Evolutionary conservation across 1,140 invertebrate species (phyloP).

Genomic region (Bombus waltoni): DNA sequence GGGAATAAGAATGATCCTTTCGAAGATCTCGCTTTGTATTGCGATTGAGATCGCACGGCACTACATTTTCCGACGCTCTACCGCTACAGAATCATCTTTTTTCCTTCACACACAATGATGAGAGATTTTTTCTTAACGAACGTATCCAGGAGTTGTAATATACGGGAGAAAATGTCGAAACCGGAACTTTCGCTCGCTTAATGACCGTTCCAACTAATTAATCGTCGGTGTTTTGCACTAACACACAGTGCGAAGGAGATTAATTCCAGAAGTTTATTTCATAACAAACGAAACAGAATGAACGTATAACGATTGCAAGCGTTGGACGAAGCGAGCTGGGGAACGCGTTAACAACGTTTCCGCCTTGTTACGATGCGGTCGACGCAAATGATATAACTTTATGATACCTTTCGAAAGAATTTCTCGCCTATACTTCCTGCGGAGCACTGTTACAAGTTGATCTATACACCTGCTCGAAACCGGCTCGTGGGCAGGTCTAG

Average conservation of each 20-base stretch:
- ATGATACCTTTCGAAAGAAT: slow-evolving; percentile 42
- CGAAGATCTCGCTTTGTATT: not conserved
- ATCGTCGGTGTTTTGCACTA: not conserved
- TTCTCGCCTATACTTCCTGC: slow-evolving; percentile 30
- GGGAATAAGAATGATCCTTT: slow-evolving; percentile 28
- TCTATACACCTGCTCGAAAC: slow-evolving; percentile 71
- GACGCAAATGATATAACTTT: slow-evolving; percentile 60
- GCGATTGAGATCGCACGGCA: slow-evolving; percentile 24
- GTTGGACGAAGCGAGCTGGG: not conserved
- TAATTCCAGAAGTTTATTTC: slow-evolving; percentile 4
- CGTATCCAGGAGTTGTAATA: not conserved
- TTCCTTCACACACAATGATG: not conserved
- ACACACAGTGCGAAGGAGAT: not conserved
- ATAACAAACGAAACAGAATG: slow-evolving; percentile 1
- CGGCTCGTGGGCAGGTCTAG: slow-evolving; percentile 72
- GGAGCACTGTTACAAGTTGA: slow-evolving; percentile 41
- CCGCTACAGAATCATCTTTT: not conserved
- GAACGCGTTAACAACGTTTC: slow-evolving; percentile 42
- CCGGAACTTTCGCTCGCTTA: not conserved
- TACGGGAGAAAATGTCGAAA: not conserved
- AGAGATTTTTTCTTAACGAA: slow-evolving; percentile 1
- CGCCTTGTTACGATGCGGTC: slow-evolving; percentile 6
- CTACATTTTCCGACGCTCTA: not conserved
- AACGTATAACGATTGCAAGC: not conserved
- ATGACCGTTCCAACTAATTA: not conserved